Conservation (phyloP, 1,140 invertebrate genomes). For the Arion vulgaris region DNA sequence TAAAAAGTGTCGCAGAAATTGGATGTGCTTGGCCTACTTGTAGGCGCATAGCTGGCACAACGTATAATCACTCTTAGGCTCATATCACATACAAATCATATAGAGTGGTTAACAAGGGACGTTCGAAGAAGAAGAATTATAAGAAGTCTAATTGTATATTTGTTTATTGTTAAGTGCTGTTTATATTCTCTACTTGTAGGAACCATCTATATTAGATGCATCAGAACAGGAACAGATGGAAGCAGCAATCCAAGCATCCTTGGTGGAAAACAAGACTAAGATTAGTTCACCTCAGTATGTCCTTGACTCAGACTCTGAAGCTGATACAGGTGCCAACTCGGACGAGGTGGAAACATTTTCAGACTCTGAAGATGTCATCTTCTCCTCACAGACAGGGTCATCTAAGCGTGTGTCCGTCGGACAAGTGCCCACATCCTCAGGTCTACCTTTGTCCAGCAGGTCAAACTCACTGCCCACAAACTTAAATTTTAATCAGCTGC, state of each 20-base stretch:
- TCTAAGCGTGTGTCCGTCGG: slow-evolving; percentile 11
- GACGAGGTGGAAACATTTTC: slow-evolving; percentile 71
- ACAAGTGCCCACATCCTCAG: not conserved
- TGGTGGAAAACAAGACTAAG: slow-evolving; percentile 47
- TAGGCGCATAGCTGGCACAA: too few relatives aligned
- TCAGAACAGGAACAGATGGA: slow-evolving; percentile 74
- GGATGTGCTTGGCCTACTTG: too few relatives aligned
- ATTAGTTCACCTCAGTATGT: slow-evolving; percentile 34
- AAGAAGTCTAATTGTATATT: too few relatives aligned
- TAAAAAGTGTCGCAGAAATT: too few relatives aligned
- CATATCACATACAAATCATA: too few relatives aligned
- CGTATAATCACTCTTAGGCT: too few relatives aligned
- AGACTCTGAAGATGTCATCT: slow-evolving; percentile 60
- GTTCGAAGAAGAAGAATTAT: too few relatives aligned
- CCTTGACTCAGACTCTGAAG: slow-evolving; percentile 35
- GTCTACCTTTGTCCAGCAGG: not conserved
- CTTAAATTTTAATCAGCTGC: not conserved
- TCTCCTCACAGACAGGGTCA: slow-evolving; percentile 3
- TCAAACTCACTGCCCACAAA: not conserved
- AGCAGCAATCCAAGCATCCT: slow-evolving; percentile 74
- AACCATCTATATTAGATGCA: slow-evolving; percentile 70
- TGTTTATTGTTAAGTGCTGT: too few relatives aligned
- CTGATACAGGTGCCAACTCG: slow-evolving; percentile 48
- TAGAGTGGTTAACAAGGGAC: too few relatives aligned
- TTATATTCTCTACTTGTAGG: not conserved